Conservation (phyloP, 2,113 vertebrate genomes). For the Colaptes auratus region DNA sequence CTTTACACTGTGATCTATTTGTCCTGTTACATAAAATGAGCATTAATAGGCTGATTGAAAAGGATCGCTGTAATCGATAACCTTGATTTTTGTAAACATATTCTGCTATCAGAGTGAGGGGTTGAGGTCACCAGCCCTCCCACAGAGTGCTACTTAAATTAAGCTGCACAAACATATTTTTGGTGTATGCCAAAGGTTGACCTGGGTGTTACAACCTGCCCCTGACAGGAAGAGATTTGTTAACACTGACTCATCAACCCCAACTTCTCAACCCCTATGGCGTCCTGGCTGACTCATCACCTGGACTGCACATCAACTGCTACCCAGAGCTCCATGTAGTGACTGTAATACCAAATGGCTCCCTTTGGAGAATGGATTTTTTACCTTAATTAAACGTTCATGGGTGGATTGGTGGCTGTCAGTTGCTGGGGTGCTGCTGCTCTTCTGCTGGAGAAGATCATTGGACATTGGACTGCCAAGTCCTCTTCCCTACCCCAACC, state of each 20-base stretch:
- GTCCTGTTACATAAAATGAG: conserved; percentile 76
- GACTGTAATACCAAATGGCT: neutral
- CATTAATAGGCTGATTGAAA: conserved; percentile 71
- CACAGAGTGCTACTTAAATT: neutral
- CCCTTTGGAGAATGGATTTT: neutral
- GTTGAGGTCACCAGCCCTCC: conserved; percentile 48
- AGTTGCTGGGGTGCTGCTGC: neutral
- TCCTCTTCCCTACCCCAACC: neutral
- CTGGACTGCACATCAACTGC: neutral
- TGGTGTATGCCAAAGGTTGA: neutral
- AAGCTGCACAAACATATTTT: conserved; percentile 10
- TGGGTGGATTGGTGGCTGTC: neutral
- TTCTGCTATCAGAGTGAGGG: conserved; percentile 25
- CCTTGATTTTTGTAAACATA: conserved; percentile 72
- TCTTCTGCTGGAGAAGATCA: neutral
- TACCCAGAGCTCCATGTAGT: neutral
- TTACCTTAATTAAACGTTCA: neutral
- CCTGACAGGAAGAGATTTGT: neutral
- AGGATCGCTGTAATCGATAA: conserved; percentile 70
- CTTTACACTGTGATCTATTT: conserved; percentile 80
- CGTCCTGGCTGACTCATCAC: neutral
- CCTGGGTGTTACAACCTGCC: neutral
- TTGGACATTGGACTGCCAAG: rapidly evolving
- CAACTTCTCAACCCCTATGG: neutral
- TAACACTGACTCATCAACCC: neutral